phyloP scores from a whole-genome alignment of 2,113 vertebrate genomes.

The Lepus americanus region DNA sequence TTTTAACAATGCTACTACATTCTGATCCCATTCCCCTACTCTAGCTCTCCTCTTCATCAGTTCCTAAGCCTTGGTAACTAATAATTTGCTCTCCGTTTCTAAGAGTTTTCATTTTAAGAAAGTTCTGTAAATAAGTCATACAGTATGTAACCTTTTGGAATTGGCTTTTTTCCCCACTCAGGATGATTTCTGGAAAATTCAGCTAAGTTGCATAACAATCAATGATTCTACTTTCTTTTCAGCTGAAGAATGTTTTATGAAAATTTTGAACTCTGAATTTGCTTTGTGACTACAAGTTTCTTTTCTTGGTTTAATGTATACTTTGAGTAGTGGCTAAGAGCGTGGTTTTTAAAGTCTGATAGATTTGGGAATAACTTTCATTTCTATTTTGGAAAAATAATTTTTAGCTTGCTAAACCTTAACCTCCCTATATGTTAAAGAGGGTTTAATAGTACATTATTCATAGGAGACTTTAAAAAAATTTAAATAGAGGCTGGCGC shows the following conservation, averaged over 20 bases:
- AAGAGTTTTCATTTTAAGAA: background rate
- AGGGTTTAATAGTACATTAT: background rate
- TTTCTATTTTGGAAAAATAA: slow-evolving; percentile 51
- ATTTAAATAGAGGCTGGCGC: no score
- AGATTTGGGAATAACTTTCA: slow-evolving; percentile 19
- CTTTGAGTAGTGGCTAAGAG: background rate
- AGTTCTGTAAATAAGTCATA: background rate
- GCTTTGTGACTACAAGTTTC: background rate
- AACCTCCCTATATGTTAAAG: background rate
- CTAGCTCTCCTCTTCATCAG: background rate
- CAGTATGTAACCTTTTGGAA: background rate
- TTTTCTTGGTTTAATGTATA: slow-evolving; percentile 10
- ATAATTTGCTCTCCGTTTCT: background rate
- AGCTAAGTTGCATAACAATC: background rate
- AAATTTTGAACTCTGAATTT: slow-evolving; percentile 11
- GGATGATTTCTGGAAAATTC: background rate
- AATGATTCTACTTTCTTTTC: slow-evolving; percentile 15
- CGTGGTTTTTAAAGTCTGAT: slow-evolving; percentile 12
- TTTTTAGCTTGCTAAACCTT: slow-evolving; percentile 30
- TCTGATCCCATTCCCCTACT: background rate
- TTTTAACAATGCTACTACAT: background rate
- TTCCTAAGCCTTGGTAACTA: background rate
- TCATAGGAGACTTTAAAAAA: background rate
- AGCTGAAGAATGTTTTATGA: background rate
- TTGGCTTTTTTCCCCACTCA: slow-evolving; percentile 8